A percentile compares a stretch with the other conserved stretches of the same genome.
Evolutionary conservation across 2,888 invertebrate genomes (phyloP).

Genomic region (Cacoxenus indagator): DNA sequence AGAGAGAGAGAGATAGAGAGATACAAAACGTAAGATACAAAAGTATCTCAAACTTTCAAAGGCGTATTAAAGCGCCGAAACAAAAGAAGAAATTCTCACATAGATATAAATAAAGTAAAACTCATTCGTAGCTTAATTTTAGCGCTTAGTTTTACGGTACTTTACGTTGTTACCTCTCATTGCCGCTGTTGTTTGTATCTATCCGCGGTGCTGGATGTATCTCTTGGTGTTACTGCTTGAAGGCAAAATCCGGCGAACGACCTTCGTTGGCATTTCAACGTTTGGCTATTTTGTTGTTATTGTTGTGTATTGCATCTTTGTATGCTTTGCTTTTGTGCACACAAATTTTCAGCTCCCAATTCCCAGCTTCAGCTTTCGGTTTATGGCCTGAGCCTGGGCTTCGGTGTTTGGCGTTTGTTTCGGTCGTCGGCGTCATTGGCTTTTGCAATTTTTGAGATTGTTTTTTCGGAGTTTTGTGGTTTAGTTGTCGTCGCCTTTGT

Average conservation of each 20-base stretch:
- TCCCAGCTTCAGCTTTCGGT: no score
- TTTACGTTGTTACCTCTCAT: constrained; percentile 9
- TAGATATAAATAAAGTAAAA: constrained; percentile 4
- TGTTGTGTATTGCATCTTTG: constrained; percentile 24
- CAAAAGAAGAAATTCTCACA: not conserved
- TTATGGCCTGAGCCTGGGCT: no score
- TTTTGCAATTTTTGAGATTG: no score
- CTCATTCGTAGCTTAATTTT: constrained; percentile 20
- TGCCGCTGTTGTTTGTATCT: no score
- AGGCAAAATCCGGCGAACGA: constrained; percentile 37
- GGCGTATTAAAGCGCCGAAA: not conserved
- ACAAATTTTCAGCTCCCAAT: not conserved
- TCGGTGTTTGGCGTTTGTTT: no score
- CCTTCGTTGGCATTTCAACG: constrained; percentile 53
- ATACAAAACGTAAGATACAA: constrained; percentile 32
- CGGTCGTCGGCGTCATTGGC: no score
- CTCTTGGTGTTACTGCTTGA: not conserved
- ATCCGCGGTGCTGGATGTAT: not conserved
- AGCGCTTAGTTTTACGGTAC: constrained; percentile 48
- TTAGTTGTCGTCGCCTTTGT: no score
- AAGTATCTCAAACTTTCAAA: constrained; percentile 36
- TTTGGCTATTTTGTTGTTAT: constrained; percentile 31
- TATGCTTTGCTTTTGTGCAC: not conserved
- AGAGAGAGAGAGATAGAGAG: not conserved
- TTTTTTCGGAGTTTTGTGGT: no score